A percentile compares a stretch with the other conserved stretches of the same genome.
These are phyloP conservation scores for Orchesella flavescens DNA, from an alignment of 2,888 invertebrate species.

Conservation along the genomic window DNA sequence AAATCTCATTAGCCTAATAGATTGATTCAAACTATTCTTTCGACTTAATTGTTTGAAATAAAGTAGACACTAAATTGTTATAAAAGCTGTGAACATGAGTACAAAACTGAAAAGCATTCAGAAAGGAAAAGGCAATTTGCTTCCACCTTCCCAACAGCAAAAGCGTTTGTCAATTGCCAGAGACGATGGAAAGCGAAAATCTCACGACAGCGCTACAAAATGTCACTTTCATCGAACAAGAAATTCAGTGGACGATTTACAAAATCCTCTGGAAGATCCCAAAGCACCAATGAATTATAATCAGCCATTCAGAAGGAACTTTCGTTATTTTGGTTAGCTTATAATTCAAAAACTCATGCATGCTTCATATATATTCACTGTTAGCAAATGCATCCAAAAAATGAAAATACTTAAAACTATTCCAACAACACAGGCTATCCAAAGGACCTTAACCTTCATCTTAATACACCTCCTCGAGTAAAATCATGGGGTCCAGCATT, in stretches of 20 bases:
- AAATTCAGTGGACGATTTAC: background rate
- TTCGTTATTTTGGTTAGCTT: slow-evolving; percentile 35
- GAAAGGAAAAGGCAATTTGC: background rate
- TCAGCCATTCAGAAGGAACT: slow-evolving; percentile 35
- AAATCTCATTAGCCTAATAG: too few species aligned
- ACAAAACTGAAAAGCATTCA: too few species aligned
- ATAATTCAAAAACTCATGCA: background rate
- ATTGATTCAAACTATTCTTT: too few species aligned
- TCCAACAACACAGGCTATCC: slow-evolving; percentile 19
- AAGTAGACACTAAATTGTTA: too few species aligned
- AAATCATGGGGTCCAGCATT: slow-evolving; percentile 32
- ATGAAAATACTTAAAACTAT: too few species aligned
- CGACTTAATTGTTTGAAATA: too few species aligned
- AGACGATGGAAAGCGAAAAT: background rate
- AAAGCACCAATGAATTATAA: background rate
- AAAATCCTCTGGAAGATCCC: slow-evolving; percentile 13
- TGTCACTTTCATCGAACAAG: slow-evolving; percentile 15
- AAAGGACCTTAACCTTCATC: slow-evolving; percentile 15
- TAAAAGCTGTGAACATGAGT: too few species aligned
- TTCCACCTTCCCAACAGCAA: background rate
- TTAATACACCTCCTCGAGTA: slow-evolving; percentile 35
- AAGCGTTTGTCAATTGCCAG: background rate
- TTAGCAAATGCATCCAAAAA: too few species aligned
- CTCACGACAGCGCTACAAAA: background rate
- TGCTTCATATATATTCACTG: too few species aligned